Evolutionary conservation across 2,113 vertebrate species (phyloP).

Genomic region (Podarcis muralis): DNA sequence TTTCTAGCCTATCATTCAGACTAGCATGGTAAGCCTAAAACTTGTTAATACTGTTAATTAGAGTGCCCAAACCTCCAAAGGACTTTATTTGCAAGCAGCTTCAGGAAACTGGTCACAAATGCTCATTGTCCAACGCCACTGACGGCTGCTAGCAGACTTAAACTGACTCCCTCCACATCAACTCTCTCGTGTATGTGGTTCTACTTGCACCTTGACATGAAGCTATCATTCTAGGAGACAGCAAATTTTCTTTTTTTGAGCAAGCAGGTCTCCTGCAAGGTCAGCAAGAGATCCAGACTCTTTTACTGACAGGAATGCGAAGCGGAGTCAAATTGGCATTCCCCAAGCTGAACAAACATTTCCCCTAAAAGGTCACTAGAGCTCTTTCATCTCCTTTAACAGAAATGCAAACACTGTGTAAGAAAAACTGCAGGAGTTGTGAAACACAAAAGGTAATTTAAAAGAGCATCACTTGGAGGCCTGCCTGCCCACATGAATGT

Average conservation of each 20-base stretch:
- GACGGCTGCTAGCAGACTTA: too few relatives aligned
- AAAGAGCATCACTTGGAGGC: not conserved
- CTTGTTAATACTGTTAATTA: not conserved
- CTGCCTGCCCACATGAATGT: not conserved
- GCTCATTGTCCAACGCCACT: too few relatives aligned
- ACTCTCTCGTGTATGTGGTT: too few relatives aligned
- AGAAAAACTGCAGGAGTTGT: not conserved
- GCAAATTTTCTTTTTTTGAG: not conserved
- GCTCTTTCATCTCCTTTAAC: not conserved
- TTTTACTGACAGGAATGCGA: not conserved
- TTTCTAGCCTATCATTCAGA: not conserved
- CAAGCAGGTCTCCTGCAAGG: not conserved
- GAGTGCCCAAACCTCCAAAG: not conserved
- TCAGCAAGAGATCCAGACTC: not conserved
- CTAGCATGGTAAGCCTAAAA: not conserved
- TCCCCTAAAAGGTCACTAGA: not conserved
- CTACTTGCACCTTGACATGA: too few relatives aligned
- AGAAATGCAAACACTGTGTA: not conserved
- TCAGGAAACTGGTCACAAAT: too few relatives aligned
- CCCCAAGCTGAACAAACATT: not conserved
- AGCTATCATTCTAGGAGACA: too few relatives aligned
- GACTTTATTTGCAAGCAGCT: not conserved
- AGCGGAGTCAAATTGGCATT: not conserved
- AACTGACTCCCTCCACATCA: too few relatives aligned
- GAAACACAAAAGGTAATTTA: not conserved